A percentile compares a stretch with the other conserved stretches of the same genome.
Conservation (phyloP, 2,888 invertebrate genomes). For the Phania funesta region DNA sequence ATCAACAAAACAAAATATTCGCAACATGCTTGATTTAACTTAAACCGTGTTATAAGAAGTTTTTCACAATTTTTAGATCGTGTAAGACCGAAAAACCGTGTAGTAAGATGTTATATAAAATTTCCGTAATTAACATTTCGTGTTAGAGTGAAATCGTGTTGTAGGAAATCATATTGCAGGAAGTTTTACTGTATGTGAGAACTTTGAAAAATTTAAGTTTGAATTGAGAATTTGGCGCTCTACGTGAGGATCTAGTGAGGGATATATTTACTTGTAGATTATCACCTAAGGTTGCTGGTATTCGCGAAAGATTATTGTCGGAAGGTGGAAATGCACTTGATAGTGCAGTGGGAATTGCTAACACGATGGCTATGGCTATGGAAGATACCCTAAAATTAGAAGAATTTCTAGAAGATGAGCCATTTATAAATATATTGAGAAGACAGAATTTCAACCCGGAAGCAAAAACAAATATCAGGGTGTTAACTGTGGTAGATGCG, state of each 20-base stretch:
- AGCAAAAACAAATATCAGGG: neutral
- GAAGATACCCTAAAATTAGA: conserved; percentile 11
- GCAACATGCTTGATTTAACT: no score
- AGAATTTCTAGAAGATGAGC: conserved; percentile 4
- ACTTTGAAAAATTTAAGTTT: neutral
- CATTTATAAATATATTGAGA: neutral
- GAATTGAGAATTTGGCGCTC: conserved; percentile 50
- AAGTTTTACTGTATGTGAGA: no score
- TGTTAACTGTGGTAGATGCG: neutral
- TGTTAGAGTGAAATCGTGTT: no score
- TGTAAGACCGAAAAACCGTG: no score
- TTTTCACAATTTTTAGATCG: no score
- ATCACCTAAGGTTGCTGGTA: conserved; percentile 6
- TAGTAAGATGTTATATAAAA: no score
- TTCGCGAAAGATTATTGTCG: neutral
- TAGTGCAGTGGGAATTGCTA: neutral
- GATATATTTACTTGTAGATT: conserved; percentile 61
- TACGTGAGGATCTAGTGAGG: conserved; percentile 27
- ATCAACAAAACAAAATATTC: no score
- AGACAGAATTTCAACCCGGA: neutral
- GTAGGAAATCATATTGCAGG: no score
- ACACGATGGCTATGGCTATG: conserved; percentile 1
- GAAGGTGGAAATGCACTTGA: neutral
- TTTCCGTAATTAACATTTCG: no score
- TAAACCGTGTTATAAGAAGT: no score